Conservation (phyloP, 64 coral and sea anemone species). For the Porites australiensis region DNA sequence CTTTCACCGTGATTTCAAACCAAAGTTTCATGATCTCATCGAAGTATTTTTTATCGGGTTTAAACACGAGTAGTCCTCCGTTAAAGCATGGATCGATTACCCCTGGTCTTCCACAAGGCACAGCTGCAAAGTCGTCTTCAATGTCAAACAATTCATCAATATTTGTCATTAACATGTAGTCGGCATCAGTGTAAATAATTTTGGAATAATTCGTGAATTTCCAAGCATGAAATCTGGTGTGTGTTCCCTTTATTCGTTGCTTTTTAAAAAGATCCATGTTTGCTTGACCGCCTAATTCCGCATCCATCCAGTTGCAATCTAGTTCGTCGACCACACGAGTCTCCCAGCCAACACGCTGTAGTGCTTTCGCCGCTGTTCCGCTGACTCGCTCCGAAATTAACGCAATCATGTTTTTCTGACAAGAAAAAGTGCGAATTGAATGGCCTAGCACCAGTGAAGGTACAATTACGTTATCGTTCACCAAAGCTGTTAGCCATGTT, state of each 20-base stretch:
- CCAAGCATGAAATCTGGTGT: too few relatives aligned
- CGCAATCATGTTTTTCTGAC: conserved; percentile 50
- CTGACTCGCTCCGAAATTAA: conserved; percentile 47
- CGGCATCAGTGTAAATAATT: conserved; percentile 66
- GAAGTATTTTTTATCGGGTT: conserved; percentile 63
- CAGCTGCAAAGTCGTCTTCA: conserved; percentile 71
- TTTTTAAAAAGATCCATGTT: background rate
- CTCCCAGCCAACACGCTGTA: conserved; percentile 62
- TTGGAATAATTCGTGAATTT: too few relatives aligned
- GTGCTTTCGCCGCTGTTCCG: background rate
- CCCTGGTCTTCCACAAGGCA: conserved; percentile 72
- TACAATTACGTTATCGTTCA: conserved; percentile 55
- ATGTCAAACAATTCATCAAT: conserved; percentile 85
- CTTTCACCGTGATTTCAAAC: conserved; percentile 45
- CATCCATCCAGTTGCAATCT: conserved; percentile 86
- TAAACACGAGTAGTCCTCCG: conserved; percentile 87
- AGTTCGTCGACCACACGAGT: conserved; percentile 47
- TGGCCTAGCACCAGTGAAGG: conserved; percentile 64
- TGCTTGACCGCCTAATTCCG: background rate
- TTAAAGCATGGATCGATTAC: conserved; percentile 89
- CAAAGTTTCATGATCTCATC: conserved; percentile 67
- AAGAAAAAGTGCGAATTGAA: conserved; percentile 51
- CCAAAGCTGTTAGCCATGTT: conserved; percentile 65
- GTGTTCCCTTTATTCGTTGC: conserved; percentile 46
- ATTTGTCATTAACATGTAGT: conserved; percentile 74